Evolutionary conservation across 2,113 vertebrate genomes (phyloP).

Genomic region (Anarhynchus alexandrinus): DNA sequence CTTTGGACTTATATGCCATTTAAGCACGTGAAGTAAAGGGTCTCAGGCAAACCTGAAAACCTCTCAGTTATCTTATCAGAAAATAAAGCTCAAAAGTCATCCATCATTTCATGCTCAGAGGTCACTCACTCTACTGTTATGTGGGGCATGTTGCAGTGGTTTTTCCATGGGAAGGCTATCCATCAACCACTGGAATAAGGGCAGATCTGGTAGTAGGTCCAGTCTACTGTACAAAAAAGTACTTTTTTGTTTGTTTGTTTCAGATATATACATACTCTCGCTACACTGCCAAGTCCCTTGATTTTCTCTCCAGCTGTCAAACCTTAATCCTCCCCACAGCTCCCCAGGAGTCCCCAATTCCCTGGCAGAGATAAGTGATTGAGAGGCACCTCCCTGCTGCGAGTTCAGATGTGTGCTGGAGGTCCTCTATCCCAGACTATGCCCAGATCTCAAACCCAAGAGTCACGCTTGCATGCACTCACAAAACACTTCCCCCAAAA

Average conservation of each 20-base stretch:
- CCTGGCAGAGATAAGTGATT: not conserved
- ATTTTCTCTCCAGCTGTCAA: not conserved
- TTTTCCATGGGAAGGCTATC: not conserved
- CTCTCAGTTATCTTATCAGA: not conserved
- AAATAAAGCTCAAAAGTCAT: constrained; percentile 10
- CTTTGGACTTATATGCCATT: not conserved
- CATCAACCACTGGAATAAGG: not conserved
- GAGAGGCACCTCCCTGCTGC: not conserved
- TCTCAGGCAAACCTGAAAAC: not conserved
- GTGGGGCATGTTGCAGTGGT: not conserved
- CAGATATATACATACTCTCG: not conserved
- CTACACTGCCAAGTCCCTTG: not conserved
- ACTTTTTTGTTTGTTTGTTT: not conserved
- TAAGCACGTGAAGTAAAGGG: not conserved
- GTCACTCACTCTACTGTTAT: not conserved
- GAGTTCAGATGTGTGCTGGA: not conserved
- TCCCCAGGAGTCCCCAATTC: not conserved
- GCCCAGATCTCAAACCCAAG: not conserved
- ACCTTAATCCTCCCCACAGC: not conserved
- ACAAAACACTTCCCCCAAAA: not conserved
- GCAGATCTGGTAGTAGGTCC: not conserved
- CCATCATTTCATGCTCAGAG: not conserved
- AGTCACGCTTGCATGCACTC: not conserved
- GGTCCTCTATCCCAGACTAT: not conserved
- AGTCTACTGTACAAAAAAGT: not conserved